phyloP scores from a whole-genome alignment of 1,140 invertebrate genomes.

The Asobara japonica region DNA sequence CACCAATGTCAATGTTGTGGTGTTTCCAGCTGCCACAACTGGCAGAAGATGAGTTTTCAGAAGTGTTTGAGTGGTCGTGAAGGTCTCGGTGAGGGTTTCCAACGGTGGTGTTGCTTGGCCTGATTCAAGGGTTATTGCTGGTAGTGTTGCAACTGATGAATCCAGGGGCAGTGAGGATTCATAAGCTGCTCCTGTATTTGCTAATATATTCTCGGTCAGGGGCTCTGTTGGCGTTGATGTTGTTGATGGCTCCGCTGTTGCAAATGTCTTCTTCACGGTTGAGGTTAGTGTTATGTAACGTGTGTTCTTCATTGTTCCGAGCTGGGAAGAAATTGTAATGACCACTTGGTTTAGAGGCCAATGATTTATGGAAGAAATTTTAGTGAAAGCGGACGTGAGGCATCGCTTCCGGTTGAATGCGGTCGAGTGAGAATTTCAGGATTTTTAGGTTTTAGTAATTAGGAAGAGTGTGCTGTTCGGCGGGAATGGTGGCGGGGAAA shows the following conservation, averaged over 20 bases:
- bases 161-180: conserved; percentile 78
- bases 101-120: conserved; percentile 82
- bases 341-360: neutral
- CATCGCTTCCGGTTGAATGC: neutral
- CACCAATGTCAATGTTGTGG: conserved; percentile 80
- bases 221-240: conserved; percentile 75
- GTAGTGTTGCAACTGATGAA: conserved; percentile 83
- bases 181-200: conserved; percentile 77
- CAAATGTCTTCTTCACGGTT: conserved; percentile 80
- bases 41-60: conserved; percentile 88
- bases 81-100: conserved; percentile 89
- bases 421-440: neutral
- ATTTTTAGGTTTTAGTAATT: neutral
- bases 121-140: conserved; percentile 78
- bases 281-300: conserved; percentile 86
- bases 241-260: conserved; percentile 69
- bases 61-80: conserved; percentile 87
- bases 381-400: neutral
- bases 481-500: too few relatives aligned
- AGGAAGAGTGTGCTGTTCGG: too few relatives aligned
- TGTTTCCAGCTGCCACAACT: conserved; percentile 77
- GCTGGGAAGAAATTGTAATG: conserved; percentile 67
- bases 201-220: conserved; percentile 86
- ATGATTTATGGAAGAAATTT: neutral
- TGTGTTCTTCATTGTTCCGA: conserved; percentile 86